phyloP scores from a whole-genome alignment of 2,113 vertebrate genomes.

The Chiloscyllium plagiosum region DNA sequence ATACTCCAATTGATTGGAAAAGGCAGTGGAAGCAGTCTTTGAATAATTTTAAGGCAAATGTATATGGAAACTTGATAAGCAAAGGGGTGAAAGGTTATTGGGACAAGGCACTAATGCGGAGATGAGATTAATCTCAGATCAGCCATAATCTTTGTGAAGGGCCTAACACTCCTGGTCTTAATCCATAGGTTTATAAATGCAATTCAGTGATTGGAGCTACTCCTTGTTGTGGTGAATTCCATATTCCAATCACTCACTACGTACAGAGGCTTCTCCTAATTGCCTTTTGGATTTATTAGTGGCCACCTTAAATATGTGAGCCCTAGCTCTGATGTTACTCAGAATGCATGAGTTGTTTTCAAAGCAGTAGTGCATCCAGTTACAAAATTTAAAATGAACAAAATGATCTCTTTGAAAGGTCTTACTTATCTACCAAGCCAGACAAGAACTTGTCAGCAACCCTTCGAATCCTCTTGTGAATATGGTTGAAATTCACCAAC shows the following conservation, averaged over 20 bases:
- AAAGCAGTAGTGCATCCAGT: background rate
- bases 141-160: too few relatives aligned
- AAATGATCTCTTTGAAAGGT: background rate
- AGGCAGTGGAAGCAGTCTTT: too few relatives aligned
- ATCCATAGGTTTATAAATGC: background rate
- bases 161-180: too few relatives aligned
- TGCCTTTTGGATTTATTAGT: background rate
- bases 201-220: background rate
- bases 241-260: background rate
- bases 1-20: too few relatives aligned
- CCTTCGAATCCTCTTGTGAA: slow-evolving; percentile 90
- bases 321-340: background rate
- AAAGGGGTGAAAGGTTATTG: too few relatives aligned
- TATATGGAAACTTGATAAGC: too few relatives aligned
- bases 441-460: slow-evolving; percentile 96
- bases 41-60: too few relatives aligned
- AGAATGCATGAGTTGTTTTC: background rate
- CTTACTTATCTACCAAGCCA: slow-evolving; percentile 88
- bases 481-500: slow-evolving; percentile 92
- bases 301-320: background rate
- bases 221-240: background rate
- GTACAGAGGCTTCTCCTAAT: background rate
- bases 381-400: background rate
- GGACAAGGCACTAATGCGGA: too few relatives aligned
- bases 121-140: too few relatives aligned